Evolutionary conservation across 2,888 invertebrate genomes (phyloP).

Genomic region (Quadroppia sp.): DNA sequence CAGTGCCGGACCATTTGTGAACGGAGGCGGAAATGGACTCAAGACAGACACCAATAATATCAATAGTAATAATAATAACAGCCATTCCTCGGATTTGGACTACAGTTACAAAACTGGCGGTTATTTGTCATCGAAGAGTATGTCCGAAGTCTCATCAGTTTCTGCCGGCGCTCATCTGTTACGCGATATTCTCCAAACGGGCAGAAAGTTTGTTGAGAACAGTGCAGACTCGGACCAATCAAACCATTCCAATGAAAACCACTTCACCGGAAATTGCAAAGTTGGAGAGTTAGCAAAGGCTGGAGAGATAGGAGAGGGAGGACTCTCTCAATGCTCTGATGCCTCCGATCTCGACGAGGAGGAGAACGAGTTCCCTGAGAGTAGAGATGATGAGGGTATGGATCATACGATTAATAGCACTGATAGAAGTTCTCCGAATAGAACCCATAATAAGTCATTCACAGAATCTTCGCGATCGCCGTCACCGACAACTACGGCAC

Average conservation of each 20-base stretch:
- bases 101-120: conserved; percentile 31
- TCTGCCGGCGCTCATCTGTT: conserved; percentile 44
- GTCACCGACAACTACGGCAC: conserved; percentile 27
- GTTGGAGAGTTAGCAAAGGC: conserved; percentile 23
- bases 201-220: conserved; percentile 4
- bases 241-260: conserved; percentile 12
- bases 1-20: conserved; percentile 26
- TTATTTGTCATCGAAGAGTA: conserved; percentile 23
- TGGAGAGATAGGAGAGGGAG: conserved; percentile 33
- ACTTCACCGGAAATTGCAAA: conserved; percentile 31
- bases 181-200: conserved; percentile 40
- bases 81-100: conserved; percentile 23
- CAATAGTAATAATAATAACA: conserved; percentile 26
- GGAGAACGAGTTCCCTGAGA: conserved; percentile 15
- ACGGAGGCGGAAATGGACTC: conserved; percentile 27
- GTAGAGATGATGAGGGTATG: conserved; percentile 35
- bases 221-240: conserved; percentile 31
- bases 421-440: background rate
- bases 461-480: conserved; percentile 6
- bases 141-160: conserved; percentile 32
- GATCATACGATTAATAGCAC: background rate
- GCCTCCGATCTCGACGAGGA: conserved; percentile 36
- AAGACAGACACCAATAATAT: conserved; percentile 28
- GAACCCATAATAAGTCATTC: background rate
- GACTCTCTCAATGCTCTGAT: conserved; percentile 36